Percentiles rank a stretch among this genome's conserved stretches.
Conservation (phyloP, 2,113 vertebrate genomes). For the Rhynchopsitta pachyrhyncha region DNA sequence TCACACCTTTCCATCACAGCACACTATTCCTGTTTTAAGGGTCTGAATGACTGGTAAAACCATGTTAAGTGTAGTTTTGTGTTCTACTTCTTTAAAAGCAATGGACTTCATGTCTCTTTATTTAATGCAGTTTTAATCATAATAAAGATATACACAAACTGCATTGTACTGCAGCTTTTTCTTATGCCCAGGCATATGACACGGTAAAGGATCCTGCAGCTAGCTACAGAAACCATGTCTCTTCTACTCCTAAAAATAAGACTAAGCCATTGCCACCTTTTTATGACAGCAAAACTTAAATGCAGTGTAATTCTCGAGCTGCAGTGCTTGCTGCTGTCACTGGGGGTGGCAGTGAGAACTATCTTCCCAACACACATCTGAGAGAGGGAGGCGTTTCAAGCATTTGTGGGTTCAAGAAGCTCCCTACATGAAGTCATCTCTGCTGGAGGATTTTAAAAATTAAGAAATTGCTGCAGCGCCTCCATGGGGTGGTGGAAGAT, state of each 20-base stretch:
- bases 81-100: background rate
- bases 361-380: background rate
- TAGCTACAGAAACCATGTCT: background rate
- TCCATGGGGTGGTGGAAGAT: background rate
- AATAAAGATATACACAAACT: background rate
- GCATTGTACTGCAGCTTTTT: background rate
- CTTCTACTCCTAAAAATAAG: background rate
- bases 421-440: background rate
- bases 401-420: background rate
- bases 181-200: background rate
- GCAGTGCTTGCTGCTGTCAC: background rate
- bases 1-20: background rate
- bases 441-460: background rate
- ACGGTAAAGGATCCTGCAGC: background rate
- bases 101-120: background rate
- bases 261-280: background rate
- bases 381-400: background rate
- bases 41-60: background rate
- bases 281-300: background rate
- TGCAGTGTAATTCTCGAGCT: background rate
- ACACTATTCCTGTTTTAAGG: background rate
- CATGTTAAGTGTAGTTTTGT: background rate
- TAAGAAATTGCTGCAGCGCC: accelerated
- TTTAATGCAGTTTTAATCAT: background rate
- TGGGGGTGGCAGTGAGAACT: background rate